Base-by-base conservation (phyloP, 2,888 invertebrate genomes). In the Microchrysa polita region DNA sequence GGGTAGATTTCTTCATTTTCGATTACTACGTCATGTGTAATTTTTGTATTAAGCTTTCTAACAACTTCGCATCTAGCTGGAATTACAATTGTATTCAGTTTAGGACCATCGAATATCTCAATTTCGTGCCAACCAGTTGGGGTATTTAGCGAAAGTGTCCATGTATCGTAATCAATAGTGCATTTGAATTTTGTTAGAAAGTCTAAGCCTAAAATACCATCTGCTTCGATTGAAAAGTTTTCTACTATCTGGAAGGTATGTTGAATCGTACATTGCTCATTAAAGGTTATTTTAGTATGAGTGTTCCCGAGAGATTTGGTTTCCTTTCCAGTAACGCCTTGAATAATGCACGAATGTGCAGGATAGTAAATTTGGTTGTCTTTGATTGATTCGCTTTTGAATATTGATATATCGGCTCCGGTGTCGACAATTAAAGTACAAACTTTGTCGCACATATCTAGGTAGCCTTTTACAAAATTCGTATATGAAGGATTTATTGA, bases 231-330 rank as follows among this genome's bases (percentile, higher is more conserved):
- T 53, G 22, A n/a, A 23, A 69, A 69, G 22, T 69, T 53, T 22
- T 55, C 22, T n/a, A 69, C 69, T 71, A 71, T 71, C 55, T 71
- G 71, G 20, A 71, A 71, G 18, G 4, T 20, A 16, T 71, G 71
- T 27, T 22, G 10, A 7, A 71, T 53, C 34, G 34, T n/a, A 5
- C 53, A n/a, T 40, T 71, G 4, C 18, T 55, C 18, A 16, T 71
- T 57, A 22, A 71, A 57, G 1, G 23, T 9, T 5, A 71, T 7
- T n/a, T 55, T 59, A 55, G 71, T 71, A 5, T 16, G 18, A 5
- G 57, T 71, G 12, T 53, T 12, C 40, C 57, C 57, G 16, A 57
- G 14, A 14, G 71, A 27, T 22, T 57, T 27, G n/a, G 23, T 55
- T 57, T 71, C 34, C 1, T n/a, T 40, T 5, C 34, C 57, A n/a